A percentile compares a stretch with the other conserved stretches of the same genome.
These are phyloP conservation scores for Macrotus californicus DNA, from an alignment of 2,113 vertebrate species.

Conservation along the genomic window DNA sequence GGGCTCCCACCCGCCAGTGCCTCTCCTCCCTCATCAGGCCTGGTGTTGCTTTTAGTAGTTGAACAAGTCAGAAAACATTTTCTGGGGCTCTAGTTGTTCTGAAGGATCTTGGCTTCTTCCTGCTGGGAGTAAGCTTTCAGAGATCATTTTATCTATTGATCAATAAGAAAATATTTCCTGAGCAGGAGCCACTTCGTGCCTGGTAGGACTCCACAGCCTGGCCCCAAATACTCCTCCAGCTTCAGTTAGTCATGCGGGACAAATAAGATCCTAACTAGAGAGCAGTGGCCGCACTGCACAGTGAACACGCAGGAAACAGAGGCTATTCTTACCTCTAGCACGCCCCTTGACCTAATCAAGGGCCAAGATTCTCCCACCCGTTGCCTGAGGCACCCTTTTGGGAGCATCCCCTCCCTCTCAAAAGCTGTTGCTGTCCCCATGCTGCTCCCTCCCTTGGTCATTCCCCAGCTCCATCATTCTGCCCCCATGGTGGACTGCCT, in stretches of 20 bases:
- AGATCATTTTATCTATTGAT: background rate
- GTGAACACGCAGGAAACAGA: fast-evolving
- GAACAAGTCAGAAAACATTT: slow-evolving; percentile 3
- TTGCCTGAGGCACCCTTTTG: background rate
- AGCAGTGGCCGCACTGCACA: fast-evolving
- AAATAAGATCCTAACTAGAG: background rate
- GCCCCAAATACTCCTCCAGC: background rate
- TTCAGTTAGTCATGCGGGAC: background rate
- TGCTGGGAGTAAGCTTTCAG: background rate
- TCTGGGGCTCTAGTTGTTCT: background rate
- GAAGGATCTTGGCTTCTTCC: background rate
- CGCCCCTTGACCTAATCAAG: background rate
- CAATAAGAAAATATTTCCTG: background rate
- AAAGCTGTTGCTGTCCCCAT: background rate
- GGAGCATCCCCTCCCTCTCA: background rate
- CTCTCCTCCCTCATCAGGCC: background rate
- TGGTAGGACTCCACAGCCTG: background rate
- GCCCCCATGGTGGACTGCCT: background rate
- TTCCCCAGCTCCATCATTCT: fast-evolving
- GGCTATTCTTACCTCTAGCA: background rate
- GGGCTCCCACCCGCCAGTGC: background rate
- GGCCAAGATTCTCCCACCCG: fast-evolving
- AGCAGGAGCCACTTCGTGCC: background rate
- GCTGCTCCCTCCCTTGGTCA: fast-evolving
- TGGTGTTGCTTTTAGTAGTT: background rate